Conservation (phyloP, 2,113 vertebrate genomes). For the Sinocyclocheilus maitianheensis region DNA sequence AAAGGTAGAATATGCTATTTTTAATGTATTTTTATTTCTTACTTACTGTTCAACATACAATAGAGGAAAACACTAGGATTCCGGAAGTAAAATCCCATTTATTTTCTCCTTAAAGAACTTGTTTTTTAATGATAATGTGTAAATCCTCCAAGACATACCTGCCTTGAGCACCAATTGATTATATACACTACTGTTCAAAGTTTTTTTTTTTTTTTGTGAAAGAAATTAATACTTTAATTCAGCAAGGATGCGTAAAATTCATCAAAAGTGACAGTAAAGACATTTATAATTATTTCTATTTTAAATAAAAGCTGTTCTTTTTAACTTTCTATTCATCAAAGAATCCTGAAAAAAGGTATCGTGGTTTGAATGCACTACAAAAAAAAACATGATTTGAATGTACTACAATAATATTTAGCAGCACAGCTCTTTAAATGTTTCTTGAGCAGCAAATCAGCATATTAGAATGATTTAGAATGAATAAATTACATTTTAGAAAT, state of each 20-base stretch:
- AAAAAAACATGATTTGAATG: background rate
- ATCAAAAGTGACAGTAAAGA: background rate
- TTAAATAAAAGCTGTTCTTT: background rate
- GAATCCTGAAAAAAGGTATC: background rate
- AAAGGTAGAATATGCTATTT: conserved; percentile 1
- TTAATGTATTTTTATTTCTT: background rate
- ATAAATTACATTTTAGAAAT: no score
- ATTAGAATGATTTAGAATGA: background rate
- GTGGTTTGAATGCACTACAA: background rate
- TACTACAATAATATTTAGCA: no score
- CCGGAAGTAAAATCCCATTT: background rate
- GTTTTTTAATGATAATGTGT: no score
- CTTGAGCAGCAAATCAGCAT: background rate
- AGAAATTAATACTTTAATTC: background rate
- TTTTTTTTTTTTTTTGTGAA: no score
- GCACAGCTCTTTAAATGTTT: no score
- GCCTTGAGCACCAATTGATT: no score
- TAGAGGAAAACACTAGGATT: background rate
- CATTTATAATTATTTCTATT: background rate
- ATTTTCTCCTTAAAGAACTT: background rate
- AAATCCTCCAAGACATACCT: no score
- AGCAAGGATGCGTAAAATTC: background rate
- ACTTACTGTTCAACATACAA: background rate
- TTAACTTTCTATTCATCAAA: background rate
- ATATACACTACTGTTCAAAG: no score